Evolutionary conservation across 2,888 invertebrate species (phyloP), one percentile per base, ranked within the genome.

Genomic region (Diarsia mendica): DNA sequence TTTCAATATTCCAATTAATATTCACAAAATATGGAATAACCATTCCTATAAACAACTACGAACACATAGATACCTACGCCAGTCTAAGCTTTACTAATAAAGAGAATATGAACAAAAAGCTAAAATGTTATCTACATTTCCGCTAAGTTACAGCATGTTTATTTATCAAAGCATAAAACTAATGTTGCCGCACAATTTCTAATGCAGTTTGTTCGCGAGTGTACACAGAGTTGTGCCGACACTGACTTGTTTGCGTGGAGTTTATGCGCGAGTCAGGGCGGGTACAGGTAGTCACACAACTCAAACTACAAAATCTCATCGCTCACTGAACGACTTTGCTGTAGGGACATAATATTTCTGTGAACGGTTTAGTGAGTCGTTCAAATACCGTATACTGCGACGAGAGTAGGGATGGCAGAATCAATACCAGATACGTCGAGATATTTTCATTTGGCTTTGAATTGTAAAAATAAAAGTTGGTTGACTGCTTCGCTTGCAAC

Each of bases 301-400:
- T 82, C 77, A 69, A 79, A 80, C 72, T 74, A 63, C 70, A 72
- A 84, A 85, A 85, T 80, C 72, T 85, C 84, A 72, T 79, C 55
- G 79, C 79, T 79, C 51, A 71, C 72, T 77, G 68, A 76, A 84
- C 58, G 74, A 72, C 63, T 77, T 63, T 23, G 63, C 58, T 66
- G 58, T 71, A 61, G 67, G 44, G 69, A 79, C 67, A 73, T 79
- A 72, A 85, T 72, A 87, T 79, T 75, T 73, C 65, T 68, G 55
- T 75, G 67, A 82, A 73, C 70, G 68, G 67, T 75, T 79, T 85
- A 82, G 82, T 60, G 46, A 67, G n/a, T 28, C 55, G 58, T 87
- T 75, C 67, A 68, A 78, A 78, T 75, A 58, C 75, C 13, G 66
- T 58, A 66, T n/a, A 55, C 58, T 58, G 39, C 33, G 20, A n/a